phyloP scores from a whole-genome alignment of 2,888 invertebrate species.

The Psylliodes chrysocephalus region DNA sequence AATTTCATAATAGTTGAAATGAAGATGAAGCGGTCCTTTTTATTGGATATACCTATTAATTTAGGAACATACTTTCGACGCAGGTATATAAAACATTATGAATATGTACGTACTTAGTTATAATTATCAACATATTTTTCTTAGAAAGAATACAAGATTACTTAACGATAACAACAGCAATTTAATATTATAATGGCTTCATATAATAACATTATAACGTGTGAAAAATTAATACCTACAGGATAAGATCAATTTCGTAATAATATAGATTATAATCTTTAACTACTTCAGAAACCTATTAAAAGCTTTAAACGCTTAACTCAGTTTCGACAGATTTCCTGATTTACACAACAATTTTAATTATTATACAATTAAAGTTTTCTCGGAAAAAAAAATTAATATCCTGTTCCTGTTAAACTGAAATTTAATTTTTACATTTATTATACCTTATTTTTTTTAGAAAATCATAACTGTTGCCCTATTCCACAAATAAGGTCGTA shows the following conservation, averaged over 20 bases:
- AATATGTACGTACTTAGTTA: too few species aligned
- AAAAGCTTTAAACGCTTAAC: neutral
- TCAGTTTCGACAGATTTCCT: neutral
- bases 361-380: neutral
- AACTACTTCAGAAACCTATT: neutral
- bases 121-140: too few species aligned
- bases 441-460: too few species aligned
- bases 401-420: too few species aligned
- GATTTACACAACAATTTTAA: neutral
- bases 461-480: too few species aligned
- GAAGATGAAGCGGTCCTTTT: too few species aligned
- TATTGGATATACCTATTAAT: too few species aligned
- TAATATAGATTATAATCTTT: neutral
- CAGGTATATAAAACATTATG: too few species aligned
- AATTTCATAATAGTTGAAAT: too few species aligned
- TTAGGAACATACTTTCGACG: too few species aligned
- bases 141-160: neutral
- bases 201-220: constrained; percentile 2
- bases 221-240: constrained; percentile 1
- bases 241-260: neutral
- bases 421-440: too few species aligned
- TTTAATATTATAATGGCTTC: constrained; percentile 1
- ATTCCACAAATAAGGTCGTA: too few species aligned
- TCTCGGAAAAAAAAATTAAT: neutral
- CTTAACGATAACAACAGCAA: neutral